phyloP scores from a whole-genome alignment of 2,113 vertebrate species.

The Sisor rabdophorus region DNA sequence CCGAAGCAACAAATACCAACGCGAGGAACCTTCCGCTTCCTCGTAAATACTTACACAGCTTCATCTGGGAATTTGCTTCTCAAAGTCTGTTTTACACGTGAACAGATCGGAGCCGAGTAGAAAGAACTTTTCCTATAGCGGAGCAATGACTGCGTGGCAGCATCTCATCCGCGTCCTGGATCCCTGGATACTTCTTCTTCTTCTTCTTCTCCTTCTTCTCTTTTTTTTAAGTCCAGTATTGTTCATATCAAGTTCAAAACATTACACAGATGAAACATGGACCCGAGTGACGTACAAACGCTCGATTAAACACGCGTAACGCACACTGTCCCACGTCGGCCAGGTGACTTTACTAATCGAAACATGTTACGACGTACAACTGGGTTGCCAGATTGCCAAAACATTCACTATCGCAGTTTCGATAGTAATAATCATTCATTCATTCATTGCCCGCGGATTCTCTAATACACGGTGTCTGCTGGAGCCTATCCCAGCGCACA shows the following conservation, averaged over 20 bases:
- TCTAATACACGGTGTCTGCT: too few relatives aligned
- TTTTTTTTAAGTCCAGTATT: not conserved
- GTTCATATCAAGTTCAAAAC: not conserved
- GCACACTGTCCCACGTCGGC: not conserved
- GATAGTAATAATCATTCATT: too few relatives aligned
- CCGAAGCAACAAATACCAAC: slow-evolving; percentile 83
- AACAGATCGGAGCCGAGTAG: not conserved
- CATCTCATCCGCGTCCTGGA: slow-evolving; percentile 28
- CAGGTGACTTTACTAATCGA: slow-evolving; percentile 5
- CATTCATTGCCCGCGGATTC: too few relatives aligned
- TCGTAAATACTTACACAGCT: slow-evolving; percentile 77
- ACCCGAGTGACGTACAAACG: not conserved
- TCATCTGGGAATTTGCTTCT: slow-evolving; percentile 59
- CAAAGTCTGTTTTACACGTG: not conserved
- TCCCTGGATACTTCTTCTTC: too few relatives aligned
- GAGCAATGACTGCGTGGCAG: slow-evolving; percentile 51
- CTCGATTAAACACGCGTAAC: too few relatives aligned
- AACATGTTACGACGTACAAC: not conserved
- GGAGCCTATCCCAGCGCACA: too few relatives aligned
- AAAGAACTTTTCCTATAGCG: not conserved
- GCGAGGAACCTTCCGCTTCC: slow-evolving; percentile 82
- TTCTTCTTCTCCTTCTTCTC: too few relatives aligned
- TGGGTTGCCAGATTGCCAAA: slow-evolving; percentile 3
- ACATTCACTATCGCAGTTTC: too few relatives aligned
- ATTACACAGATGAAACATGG: not conserved